These are phyloP conservation scores for Spilogale gracilis DNA, from an alignment of 2,113 vertebrate genomes.

Conservation along the genomic window DNA sequence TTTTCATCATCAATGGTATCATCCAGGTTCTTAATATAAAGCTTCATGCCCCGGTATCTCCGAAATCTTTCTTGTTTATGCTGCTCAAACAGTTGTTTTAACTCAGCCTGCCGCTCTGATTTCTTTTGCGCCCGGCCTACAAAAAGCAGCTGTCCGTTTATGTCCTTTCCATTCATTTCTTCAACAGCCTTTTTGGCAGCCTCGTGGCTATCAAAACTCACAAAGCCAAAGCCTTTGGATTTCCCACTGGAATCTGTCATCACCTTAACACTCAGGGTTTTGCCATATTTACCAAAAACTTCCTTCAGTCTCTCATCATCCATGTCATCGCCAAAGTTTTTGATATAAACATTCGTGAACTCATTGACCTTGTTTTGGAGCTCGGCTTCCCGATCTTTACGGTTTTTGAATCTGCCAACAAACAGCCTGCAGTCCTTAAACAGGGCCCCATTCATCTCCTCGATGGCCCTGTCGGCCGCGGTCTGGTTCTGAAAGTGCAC, in stretches of 20 bases:
- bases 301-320: conserved; percentile 93
- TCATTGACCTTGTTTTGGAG: conserved; percentile 94
- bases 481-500: conserved; percentile 98
- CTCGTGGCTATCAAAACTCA: conserved; percentile 97
- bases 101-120: conserved; percentile 95
- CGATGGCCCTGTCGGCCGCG: conserved; percentile 96
- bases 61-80: conserved; percentile 94
- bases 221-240: conserved; percentile 96
- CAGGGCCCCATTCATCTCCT: conserved; percentile 97
- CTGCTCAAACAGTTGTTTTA: conserved; percentile 94
- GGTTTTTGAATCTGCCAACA: conserved; percentile 96
- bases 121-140: conserved; percentile 97
- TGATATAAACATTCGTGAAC: conserved; percentile 98
- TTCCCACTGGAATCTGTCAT: conserved; percentile 95
- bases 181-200: conserved; percentile 96
- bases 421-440: conserved; percentile 96
- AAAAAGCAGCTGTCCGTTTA: conserved; percentile 95
- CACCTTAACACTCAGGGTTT: conserved; percentile 96
- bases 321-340: conserved; percentile 97
- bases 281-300: conserved; percentile 95
- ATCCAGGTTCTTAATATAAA: conserved; percentile 91
- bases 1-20: conserved; percentile 60
- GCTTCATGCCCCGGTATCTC: conserved; percentile 93
- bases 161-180: conserved; percentile 95
- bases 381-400: conserved; percentile 96